These are phyloP conservation scores for Sitodiplosis mosellana DNA, from an alignment of 1,140 invertebrate species.

Conservation along the genomic window DNA sequence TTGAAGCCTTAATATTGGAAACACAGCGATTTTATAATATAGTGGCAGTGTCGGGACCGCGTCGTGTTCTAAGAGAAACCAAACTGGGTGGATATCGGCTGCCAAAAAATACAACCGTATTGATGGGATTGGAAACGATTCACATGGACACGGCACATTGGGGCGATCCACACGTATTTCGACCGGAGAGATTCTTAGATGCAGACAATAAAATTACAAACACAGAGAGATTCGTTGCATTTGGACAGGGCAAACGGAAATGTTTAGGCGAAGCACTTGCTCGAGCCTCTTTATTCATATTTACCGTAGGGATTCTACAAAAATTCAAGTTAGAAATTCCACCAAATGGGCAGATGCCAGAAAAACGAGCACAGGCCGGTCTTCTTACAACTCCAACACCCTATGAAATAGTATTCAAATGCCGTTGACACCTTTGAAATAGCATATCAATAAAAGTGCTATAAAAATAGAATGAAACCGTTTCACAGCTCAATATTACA, in stretches of 20 bases:
- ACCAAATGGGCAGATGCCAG: conserved; percentile 12
- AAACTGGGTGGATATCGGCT: conserved; percentile 41
- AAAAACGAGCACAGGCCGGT: conserved; percentile 16
- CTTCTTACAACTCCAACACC: conserved; percentile 22
- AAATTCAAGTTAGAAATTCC: conserved; percentile 24
- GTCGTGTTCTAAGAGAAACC: conserved; percentile 37
- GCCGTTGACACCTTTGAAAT: too few species aligned
- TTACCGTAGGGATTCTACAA: conserved; percentile 51
- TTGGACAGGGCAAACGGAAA: conserved; percentile 49
- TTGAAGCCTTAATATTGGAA: conserved; percentile 44
- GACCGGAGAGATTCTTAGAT: conserved; percentile 48
- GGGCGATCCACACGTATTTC: conserved; percentile 45
- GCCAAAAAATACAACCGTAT: conserved; percentile 41
- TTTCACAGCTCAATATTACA: too few species aligned
- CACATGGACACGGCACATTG: conserved; percentile 40
- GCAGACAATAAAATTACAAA: conserved; percentile 14
- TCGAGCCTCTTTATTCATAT: conserved; percentile 48
- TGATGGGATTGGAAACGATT: conserved; percentile 44
- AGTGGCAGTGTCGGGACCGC: conserved; percentile 44
- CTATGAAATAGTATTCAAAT: conserved; percentile 18
- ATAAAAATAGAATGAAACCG: too few species aligned
- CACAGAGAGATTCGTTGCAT: conserved; percentile 35
- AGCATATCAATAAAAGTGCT: too few species aligned
- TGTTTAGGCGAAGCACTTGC: conserved; percentile 63
- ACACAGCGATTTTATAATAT: conserved; percentile 40